Base-by-base conservation (phyloP, 64 coral and sea anemone genomes). In the Hydrozoanthus tunicans region DNA sequence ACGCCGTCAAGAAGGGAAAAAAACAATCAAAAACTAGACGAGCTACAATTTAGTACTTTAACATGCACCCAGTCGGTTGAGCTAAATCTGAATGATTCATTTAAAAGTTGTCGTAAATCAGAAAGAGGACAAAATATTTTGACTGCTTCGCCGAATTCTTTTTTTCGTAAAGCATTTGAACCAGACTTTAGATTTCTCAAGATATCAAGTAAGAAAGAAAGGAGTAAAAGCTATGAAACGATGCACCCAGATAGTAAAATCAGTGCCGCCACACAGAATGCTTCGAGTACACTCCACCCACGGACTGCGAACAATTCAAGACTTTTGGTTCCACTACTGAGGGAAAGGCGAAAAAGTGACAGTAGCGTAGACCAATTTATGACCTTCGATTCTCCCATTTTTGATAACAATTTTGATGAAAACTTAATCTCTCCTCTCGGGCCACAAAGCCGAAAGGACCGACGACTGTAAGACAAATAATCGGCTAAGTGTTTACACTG, bases 331-430 rank as follows among this genome's bases (percentile, higher is more conserved):
- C 84, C 84, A 58, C 61, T 88, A 51, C 84, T 88, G 2, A 61
- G 84, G 25, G 56, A 70, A 74, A 24, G 68, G 26, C 68, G 84
- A 61, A 88, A 73, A 74, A 74, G 69, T 26, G 84, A 88, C 5
- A 73, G 69, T 56, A 61, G 23, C 55, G 55, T 73, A 3, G n/a
- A 24, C 3, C 66, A 59, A 24, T 58, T 88, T 9, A 9, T 53
- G 13, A 59, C 23, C 11, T 88, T 88, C 12, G 69, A 88, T 60
- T 88, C 84, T 9, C 84, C 84, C 51, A 74, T 88, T 52, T 56
- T 74, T 74, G 84, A 88, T 23, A n/a, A 11, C 24, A 53, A 73
- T 26, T 58, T 73, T 20, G 68, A 60, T 43, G 84, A 74, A 88
- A 88, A 88, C 24, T 13, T 88, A 7, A 88, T 10, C 57, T 86